Percentiles rank a stretch among this genome's conserved stretches.
Evolutionary conservation across 2,113 vertebrate species (phyloP).

Genomic region (Myrmecophaga tridactyla): DNA sequence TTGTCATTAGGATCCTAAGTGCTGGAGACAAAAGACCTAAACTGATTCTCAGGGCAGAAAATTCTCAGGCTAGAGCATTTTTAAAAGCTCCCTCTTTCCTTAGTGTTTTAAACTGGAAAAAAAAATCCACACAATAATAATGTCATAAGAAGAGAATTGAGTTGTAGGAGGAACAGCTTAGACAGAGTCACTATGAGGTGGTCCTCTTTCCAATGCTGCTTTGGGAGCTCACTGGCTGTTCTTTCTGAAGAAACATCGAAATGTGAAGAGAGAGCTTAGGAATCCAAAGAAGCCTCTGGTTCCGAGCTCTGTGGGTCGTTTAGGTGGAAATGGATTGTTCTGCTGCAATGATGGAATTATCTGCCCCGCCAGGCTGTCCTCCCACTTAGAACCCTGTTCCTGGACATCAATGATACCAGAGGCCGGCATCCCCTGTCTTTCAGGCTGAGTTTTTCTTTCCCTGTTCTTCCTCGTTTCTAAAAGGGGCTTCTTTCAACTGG

Average conservation of each 20-base stretch:
- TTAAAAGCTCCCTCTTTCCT: slow-evolving; percentile 2
- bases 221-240: slow-evolving; percentile 41
- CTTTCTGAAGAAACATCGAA: slow-evolving; percentile 74
- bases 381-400: slow-evolving; percentile 27
- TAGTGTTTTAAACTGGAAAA: slow-evolving; percentile 29
- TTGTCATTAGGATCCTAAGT: slow-evolving; percentile 46
- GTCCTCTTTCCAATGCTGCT: neutral
- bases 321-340: neutral
- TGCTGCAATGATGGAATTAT: neutral
- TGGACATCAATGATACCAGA: too few species aligned
- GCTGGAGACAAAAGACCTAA: slow-evolving; percentile 41
- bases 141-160: neutral
- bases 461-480: too few species aligned
- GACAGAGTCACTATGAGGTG: neutral
- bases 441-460: too few species aligned
- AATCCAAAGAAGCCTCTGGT: slow-evolving; percentile 59
- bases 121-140: neutral
- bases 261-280: slow-evolving; percentile 73
- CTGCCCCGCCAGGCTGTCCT: neutral
- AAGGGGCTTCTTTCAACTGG: too few species aligned
- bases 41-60: neutral
- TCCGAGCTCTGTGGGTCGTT: neutral
- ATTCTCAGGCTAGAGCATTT: slow-evolving; percentile 31
- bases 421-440: too few species aligned
- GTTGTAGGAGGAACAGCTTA: neutral